phyloP scores from a whole-genome alignment of 2,797 vertebrate genomes.

The Anniella stebbinsi region DNA sequence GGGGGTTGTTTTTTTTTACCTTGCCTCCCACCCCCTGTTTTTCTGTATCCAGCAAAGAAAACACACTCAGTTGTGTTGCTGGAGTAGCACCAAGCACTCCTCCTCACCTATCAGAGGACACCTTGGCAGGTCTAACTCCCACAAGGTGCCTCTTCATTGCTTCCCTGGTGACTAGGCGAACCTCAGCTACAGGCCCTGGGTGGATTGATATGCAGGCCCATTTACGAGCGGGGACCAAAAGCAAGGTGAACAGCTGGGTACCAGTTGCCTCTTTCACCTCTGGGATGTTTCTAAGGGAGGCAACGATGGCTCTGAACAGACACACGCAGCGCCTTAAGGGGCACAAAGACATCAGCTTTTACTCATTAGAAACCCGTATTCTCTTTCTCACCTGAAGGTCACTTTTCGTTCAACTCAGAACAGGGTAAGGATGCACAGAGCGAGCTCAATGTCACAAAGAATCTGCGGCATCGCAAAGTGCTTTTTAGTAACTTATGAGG shows the following conservation, averaged over 20 bases:
- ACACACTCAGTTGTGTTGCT: slow-evolving; percentile 8
- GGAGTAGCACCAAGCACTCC: not conserved
- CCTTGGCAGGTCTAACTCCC: slow-evolving; percentile 12
- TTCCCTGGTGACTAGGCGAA: slow-evolving; percentile 2
- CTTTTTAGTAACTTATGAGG: not conserved
- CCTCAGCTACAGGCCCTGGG: slow-evolving; percentile 2
- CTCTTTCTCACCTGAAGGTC: not conserved
- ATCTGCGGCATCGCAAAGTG: not conserved
- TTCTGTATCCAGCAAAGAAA: slow-evolving; percentile 27
- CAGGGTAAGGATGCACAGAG: not conserved
- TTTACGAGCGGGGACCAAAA: slow-evolving; percentile 13
- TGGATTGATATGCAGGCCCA: slow-evolving; percentile 1
- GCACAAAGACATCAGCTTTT: slow-evolving; percentile 6
- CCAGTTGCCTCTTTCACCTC: slow-evolving; percentile 29
- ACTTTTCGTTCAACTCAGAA: not conserved
- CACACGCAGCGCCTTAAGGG: not conserved
- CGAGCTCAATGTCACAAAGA: not conserved
- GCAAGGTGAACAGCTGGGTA: slow-evolving; percentile 27
- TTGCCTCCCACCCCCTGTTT: slow-evolving; percentile 7
- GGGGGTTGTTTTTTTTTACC: not conserved
- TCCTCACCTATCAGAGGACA: not conserved
- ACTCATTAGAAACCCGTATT: slow-evolving; percentile 23
- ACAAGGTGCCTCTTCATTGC: not conserved
- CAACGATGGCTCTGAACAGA: slow-evolving; percentile 16
- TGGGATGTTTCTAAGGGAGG: slow-evolving; percentile 29